These are phyloP conservation scores for Temnothorax curvispinosus DNA, from an alignment of 1,140 invertebrate genomes.

Conservation along the genomic window DNA sequence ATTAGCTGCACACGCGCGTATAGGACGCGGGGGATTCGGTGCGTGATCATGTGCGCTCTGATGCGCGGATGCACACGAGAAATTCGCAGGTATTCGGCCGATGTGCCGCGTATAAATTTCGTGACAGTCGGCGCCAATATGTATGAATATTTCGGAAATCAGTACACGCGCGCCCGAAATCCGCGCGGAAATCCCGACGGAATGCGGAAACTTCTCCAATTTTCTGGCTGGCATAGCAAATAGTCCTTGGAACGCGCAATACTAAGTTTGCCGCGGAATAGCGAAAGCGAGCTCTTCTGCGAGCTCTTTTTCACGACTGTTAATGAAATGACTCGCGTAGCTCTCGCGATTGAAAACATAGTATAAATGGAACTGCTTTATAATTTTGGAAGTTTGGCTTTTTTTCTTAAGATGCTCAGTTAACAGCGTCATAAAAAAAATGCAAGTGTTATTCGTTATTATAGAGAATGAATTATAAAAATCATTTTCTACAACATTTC, in stretches of 20 bases:
- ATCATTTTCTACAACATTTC: background rate
- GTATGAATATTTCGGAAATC: constrained; percentile 76
- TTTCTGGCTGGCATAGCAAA: constrained; percentile 70
- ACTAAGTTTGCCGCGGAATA: constrained; percentile 54
- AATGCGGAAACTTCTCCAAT: constrained; percentile 74
- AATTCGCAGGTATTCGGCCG: constrained; percentile 53
- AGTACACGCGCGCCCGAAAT: constrained; percentile 66
- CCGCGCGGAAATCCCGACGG: constrained; percentile 52
- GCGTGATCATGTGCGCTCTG: constrained; percentile 24
- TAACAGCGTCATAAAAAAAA: background rate
- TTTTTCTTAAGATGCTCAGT: background rate
- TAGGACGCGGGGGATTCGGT: background rate
- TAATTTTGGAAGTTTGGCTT: background rate
- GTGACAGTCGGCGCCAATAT: constrained; percentile 54
- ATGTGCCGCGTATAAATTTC: constrained; percentile 71
- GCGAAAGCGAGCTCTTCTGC: background rate
- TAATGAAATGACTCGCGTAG: constrained; percentile 35
- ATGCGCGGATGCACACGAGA: constrained; percentile 12
- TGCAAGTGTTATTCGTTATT: background rate
- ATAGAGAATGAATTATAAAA: background rate
- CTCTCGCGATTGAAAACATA: background rate
- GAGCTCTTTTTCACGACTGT: background rate
- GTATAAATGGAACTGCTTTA: background rate
- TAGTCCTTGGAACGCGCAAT: constrained; percentile 61
- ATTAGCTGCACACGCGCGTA: background rate